Percentiles rank a stretch among this genome's conserved stretches.
phyloP scores from a whole-genome alignment of 2,797 vertebrate species.

The Sebastes alutus region DNA sequence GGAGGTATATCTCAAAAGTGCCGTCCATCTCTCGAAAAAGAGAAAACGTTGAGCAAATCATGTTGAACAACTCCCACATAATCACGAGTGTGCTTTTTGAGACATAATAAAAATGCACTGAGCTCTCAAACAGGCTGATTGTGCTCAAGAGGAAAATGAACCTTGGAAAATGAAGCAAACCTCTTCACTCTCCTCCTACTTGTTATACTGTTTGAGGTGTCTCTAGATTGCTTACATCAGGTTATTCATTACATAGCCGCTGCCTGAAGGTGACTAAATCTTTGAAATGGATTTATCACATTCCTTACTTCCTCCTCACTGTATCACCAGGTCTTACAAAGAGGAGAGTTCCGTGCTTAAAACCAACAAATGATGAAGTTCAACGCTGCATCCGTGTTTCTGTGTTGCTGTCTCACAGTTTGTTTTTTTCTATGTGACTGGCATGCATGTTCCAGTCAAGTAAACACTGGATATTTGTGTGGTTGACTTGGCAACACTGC shows the following conservation, averaged over 20 bases:
- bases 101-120: slow-evolving; percentile 63
- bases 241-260: slow-evolving; percentile 26
- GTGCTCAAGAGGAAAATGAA: slow-evolving; percentile 62
- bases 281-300: slow-evolving; percentile 6
- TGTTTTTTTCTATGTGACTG: slow-evolving; percentile 3
- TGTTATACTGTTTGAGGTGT: slow-evolving; percentile 25
- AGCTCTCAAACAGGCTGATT: slow-evolving; percentile 57
- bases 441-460: slow-evolving; percentile 48
- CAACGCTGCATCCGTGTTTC: neutral
- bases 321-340: neutral
- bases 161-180: slow-evolving; percentile 45
- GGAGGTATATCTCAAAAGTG: slow-evolving; percentile 51
- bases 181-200: slow-evolving; percentile 41
- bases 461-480: slow-evolving; percentile 7
- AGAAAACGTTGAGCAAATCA: slow-evolving; percentile 55
- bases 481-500: slow-evolving; percentile 83
- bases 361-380: neutral
- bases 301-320: neutral
- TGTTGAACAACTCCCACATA: slow-evolving; percentile 63
- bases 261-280: slow-evolving; percentile 24
- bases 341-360: neutral
- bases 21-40: slow-evolving; percentile 41
- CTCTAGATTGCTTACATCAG: slow-evolving; percentile 28
- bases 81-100: slow-evolving; percentile 70
- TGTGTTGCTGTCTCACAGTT: slow-evolving; percentile 4